Percentiles rank a stretch among this genome's conserved stretches.
phyloP scores from a whole-genome alignment of 2,113 vertebrate species.

The Dromiciops gliroides region DNA sequence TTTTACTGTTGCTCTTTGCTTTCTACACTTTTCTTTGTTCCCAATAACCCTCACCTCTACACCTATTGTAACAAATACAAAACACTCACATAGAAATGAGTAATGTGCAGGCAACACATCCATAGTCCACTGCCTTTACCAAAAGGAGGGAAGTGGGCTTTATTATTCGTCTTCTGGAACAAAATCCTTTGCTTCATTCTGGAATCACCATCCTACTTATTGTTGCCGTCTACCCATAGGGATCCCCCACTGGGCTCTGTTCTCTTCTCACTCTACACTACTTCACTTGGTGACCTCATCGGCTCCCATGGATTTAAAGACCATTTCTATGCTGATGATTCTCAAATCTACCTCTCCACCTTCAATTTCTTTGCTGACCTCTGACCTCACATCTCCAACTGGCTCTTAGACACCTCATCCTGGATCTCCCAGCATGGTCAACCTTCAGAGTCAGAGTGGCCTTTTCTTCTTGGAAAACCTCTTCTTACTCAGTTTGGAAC shows the following conservation, averaged over 20 bases:
- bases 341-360: not conserved
- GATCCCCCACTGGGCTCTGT: not conserved
- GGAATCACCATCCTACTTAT: not conserved
- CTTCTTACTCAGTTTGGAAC: not conserved
- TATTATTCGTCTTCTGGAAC: not conserved
- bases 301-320: not conserved
- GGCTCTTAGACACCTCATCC: no score
- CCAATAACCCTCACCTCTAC: not conserved
- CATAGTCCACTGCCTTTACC: not conserved
- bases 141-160: not conserved
- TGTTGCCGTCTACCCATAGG: no score
- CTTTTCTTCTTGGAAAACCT: not conserved
- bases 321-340: not conserved
- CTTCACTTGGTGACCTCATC: not conserved
- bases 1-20: not conserved
- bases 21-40: not conserved
- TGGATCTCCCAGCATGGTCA: not conserved
- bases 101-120: not conserved
- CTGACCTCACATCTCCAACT: no score
- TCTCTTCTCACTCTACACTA: not conserved
- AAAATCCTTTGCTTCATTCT: not conserved
- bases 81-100: not conserved
- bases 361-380: not conserved
- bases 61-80: not conserved
- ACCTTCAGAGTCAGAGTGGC: not conserved